Evolutionary conservation across 1,140 invertebrate genomes (phyloP).

Genomic region (Stenopsyche tienmushanensis): DNA sequence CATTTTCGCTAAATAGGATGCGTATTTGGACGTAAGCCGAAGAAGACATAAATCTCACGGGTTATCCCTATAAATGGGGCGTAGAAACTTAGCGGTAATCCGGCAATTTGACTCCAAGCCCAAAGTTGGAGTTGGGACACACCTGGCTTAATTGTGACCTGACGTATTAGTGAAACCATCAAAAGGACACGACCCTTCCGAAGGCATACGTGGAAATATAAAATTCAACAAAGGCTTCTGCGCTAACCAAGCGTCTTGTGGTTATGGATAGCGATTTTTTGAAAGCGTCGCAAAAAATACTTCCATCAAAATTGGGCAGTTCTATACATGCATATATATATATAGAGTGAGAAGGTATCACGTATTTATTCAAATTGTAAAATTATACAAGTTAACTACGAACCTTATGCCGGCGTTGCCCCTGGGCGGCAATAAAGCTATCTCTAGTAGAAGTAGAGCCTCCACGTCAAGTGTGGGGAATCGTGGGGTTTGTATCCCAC

Average conservation of each 20-base stretch:
- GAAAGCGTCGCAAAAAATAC: neutral
- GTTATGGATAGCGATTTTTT: neutral
- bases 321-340: conserved; percentile 13
- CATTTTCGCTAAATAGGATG: conserved; percentile 4
- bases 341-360: conserved; percentile 2
- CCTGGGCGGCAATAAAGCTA: conserved; percentile 34
- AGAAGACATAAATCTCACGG: conserved; percentile 18
- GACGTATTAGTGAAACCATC: no score
- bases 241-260: no score
- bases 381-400: conserved; percentile 37
- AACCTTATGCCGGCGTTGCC: conserved; percentile 13
- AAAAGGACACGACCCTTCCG: no score
- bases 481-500: neutral
- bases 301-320: no score
- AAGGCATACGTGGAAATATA: no score
- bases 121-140: conserved; percentile 17
- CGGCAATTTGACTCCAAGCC: conserved; percentile 22
- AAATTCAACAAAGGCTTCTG: no score
- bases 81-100: conserved; percentile 26
- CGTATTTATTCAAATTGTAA: conserved; percentile 39
- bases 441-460: conserved; percentile 19
- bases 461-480: conserved; percentile 1
- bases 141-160: conserved; percentile 20
- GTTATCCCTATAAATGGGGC: conserved; percentile 27
- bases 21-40: conserved; percentile 24